A percentile compares a stretch with the other conserved stretches of the same genome.
Evolutionary conservation across 2,797 vertebrate genomes (phyloP).

Genomic region (Chelidonichthys spinosus): DNA sequence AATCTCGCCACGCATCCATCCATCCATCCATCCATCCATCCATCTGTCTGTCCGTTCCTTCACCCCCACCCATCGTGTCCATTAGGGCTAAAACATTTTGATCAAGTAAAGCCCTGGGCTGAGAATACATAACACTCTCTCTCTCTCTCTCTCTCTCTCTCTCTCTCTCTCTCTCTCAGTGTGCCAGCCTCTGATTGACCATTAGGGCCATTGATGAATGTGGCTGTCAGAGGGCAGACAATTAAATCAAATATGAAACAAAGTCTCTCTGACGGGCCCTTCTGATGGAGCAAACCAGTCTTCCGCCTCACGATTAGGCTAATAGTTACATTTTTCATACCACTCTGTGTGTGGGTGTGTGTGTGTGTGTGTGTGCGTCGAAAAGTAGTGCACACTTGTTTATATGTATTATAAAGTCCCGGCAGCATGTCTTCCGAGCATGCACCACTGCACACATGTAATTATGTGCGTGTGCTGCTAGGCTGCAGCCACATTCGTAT

Average conservation of each 20-base stretch:
- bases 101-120: conserved; percentile 92
- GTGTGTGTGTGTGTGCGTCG: conserved; percentile 13
- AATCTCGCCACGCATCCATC: conserved; percentile 71
- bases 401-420: conserved; percentile 50
- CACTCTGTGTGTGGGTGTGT: conserved; percentile 39
- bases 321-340: conserved; percentile 89
- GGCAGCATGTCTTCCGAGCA: conserved; percentile 43
- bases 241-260: conserved; percentile 99
- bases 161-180: conserved; percentile 47
- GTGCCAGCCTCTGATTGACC: conserved; percentile 99
- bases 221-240: conserved; percentile 99
- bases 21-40: conserved; percentile 69
- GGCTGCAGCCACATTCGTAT: neutral
- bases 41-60: conserved; percentile 60
- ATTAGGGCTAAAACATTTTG: conserved; percentile 97
- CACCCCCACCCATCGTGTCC: conserved; percentile 81
- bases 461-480: conserved; percentile 32
- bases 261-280: conserved; percentile 97
- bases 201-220: conserved; percentile 99
- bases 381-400: conserved; percentile 37
- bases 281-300: conserved; percentile 96
- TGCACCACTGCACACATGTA: conserved; percentile 44
- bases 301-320: conserved; percentile 91
- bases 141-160: conserved; percentile 31
- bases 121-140: conserved; percentile 61